Base-by-base conservation (phyloP, 2,113 vertebrate species). In the Lepus timidus region DNA sequence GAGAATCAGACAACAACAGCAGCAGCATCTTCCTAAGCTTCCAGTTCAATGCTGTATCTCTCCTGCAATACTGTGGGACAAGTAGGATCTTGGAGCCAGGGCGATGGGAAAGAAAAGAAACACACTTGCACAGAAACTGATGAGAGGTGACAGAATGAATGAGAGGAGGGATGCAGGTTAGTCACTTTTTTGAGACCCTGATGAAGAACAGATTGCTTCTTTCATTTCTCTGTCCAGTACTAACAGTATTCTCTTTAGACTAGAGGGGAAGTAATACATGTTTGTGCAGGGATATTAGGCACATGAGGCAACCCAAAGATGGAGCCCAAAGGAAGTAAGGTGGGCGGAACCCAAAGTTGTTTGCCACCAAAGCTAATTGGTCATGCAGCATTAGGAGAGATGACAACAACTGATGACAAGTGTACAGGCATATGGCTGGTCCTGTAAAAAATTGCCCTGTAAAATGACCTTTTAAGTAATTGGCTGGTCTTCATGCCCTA, bases 71-170 rank as follows among this genome's bases (percentile, higher is more conserved):
- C 9, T 23, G 68, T 29, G n/a, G 10, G 9, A 64, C 29, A 73
- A 11, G 6, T 1, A 17, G 3, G 4, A 23, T 31, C 16, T 67
- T 0, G 62, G 10, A 1, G 2, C 4, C 1, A 52, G 4, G 0
- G 0, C 44, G 4, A 74, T 5, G 65, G 22, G 27, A 49, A 39
- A 61, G n/a, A 44, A 86, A 83, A 19, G 9, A 90, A 79, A 73
- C 19, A 71, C 25, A 20, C 20, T 8, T 8, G 4, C 6, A 51
- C 85, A 23, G 11, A 64, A 52, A 64, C 20, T 68, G 27, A 33
- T 4, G 2, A 83, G 62, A 44, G 11, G 6, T 17, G 12, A 6
- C 0, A 11, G 33, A 31, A 25, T 11, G 74, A 58, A 25, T 55
- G 25, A 75, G 17, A 83, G 39, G 71, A 74, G 4, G 3, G 4